Percentiles rank a stretch among this genome's conserved stretches.
Evolutionary conservation across 2,888 invertebrate species (phyloP).

Genomic region (Chalcosyrphus nemorum): DNA sequence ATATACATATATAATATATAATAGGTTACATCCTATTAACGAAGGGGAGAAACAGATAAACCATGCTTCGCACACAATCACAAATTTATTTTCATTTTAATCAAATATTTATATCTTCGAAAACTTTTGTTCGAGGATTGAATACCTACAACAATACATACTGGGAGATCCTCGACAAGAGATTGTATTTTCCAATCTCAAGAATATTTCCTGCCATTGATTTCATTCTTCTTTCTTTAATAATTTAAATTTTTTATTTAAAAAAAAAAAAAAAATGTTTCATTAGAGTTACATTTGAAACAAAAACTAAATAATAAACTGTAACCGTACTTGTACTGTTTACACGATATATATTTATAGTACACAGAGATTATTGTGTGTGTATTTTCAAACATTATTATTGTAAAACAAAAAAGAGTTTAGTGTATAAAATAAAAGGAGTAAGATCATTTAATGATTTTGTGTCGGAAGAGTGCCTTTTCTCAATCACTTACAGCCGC

Average conservation of each 20-base stretch:
- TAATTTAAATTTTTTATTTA: conserved; percentile 22
- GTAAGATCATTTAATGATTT: conserved; percentile 62
- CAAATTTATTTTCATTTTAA: conserved; percentile 15
- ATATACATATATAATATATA: background rate
- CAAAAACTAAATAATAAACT: conserved; percentile 28
- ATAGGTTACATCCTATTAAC: conserved; percentile 30
- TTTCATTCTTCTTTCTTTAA: conserved; percentile 19
- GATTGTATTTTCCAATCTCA: conserved; percentile 12
- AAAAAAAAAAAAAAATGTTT: conserved; percentile 40
- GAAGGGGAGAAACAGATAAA: background rate
- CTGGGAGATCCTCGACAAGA: background rate
- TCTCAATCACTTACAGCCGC: too few species aligned
- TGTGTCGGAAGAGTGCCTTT: background rate
- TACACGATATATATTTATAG: conserved; percentile 55
- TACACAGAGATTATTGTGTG: conserved; percentile 58
- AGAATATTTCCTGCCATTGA: conserved; percentile 46
- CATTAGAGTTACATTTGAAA: conserved; percentile 41
- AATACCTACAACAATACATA: background rate
- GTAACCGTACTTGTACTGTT: conserved; percentile 57
- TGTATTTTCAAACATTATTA: conserved; percentile 66
- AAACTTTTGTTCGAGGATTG: background rate
- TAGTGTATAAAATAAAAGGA: conserved; percentile 69
- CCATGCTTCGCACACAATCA: conserved; percentile 43
- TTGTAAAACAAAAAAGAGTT: conserved; percentile 64
- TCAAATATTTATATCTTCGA: conserved; percentile 13